Base-by-base conservation (phyloP, 1,140 invertebrate genomes). In the Chrysomallon squamiferum region DNA sequence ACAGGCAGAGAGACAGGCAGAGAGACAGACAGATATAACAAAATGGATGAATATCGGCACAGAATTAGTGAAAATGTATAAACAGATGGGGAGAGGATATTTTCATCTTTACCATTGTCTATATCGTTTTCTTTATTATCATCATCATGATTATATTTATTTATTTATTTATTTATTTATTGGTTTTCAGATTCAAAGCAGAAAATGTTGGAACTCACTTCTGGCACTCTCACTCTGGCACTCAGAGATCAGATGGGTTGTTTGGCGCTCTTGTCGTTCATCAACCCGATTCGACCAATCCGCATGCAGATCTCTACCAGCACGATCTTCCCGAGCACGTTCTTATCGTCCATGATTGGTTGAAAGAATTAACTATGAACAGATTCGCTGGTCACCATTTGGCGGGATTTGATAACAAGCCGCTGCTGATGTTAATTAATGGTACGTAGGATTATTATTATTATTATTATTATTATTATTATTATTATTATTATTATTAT, bases 201-300 rank as follows among this genome's bases (percentile, higher is more conserved):
- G 35, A 71, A n/a, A 69, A 62, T 27, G 35, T 77, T 7, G 94
- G 94, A 41, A 95, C 94, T 1, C 93, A 95, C 83, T 96, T 94
- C 84, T 96, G 92, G 90, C 95, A 96, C 81, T 91, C 93, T 3
- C 95, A 96, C 77, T 90, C 92, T 15, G 93, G 93, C 9, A 88
- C 93, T 81, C 93, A 95, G 84, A 82, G 93, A 29, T 90, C 90
- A 5, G 94, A 95, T 74, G 94, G 94, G 0, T 88, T 91, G 1
- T 81, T 72, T 68, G 79, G 79, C 5, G 61, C 61, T 0, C 30
- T 81, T 11, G 60, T 80, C 2, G 59, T 80, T 1, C 66, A 73
- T n/a, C 61, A 76, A 58, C 11, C 71, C 13, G 9, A 27, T 9
- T 64, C 70, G 43, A 56, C 32, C 9, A 71, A 80, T 25, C 61